phyloP scores from a whole-genome alignment of 2,113 vertebrate genomes.

The Urocolius indicus region DNA sequence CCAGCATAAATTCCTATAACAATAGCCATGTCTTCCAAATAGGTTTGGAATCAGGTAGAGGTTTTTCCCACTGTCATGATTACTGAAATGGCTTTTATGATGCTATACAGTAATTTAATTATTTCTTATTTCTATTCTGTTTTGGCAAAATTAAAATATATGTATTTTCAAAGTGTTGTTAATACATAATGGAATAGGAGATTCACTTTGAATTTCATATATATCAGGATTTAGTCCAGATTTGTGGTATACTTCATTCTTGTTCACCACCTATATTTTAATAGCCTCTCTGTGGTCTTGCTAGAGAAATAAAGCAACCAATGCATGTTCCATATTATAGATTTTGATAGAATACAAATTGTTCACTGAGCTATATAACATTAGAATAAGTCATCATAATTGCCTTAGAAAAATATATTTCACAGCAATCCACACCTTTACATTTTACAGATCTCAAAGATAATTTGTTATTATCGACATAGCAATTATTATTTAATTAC shows the following conservation, averaged over 20 bases:
- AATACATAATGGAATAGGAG: background rate
- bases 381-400: background rate
- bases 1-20: background rate
- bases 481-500: background rate
- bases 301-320: background rate
- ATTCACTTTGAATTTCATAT: background rate
- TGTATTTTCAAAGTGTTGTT: background rate
- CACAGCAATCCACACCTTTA: background rate
- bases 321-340: background rate
- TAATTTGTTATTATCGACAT: background rate
- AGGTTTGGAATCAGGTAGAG: background rate
- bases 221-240: background rate
- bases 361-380: background rate
- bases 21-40: background rate
- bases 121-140: constrained; percentile 9
- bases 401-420: background rate
- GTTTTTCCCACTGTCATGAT: background rate
- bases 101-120: background rate
- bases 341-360: background rate
- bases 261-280: background rate
- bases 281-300: background rate
- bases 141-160: constrained; percentile 25
- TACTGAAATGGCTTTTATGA: constrained; percentile 11
- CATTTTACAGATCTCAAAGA: background rate
- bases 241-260: constrained; percentile 4